phyloP scores from a whole-genome alignment of 2,113 vertebrate species.

The Indicator maculatus region DNA sequence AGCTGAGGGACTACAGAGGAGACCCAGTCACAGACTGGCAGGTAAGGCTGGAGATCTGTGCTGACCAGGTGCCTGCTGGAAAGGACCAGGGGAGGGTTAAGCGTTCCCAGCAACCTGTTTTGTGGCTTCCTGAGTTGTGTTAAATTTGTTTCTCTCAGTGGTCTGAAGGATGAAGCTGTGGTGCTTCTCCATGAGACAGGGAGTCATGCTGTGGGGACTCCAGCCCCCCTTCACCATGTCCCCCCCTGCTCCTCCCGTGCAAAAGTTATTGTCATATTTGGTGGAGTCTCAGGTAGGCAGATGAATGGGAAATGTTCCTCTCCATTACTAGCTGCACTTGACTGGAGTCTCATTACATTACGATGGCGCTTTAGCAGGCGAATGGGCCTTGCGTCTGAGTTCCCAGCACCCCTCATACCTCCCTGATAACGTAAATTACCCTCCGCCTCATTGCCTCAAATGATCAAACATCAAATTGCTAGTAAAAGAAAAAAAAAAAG shows the following conservation, averaged over 20 bases:
- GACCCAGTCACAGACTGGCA: rapidly evolving
- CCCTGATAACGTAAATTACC: slow-evolving; percentile 92
- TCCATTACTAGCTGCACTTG: slow-evolving; percentile 94
- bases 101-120: not conserved
- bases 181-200: not conserved
- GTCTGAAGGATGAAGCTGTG: slow-evolving; percentile 31
- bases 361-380: slow-evolving; percentile 93
- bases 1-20: not conserved
- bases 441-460: slow-evolving; percentile 96
- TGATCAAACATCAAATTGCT: slow-evolving; percentile 96
- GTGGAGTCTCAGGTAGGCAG: slow-evolving; percentile 94
- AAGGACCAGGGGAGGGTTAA: not conserved
- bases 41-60: not conserved
- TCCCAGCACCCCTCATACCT: slow-evolving; percentile 93
- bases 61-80: not conserved
- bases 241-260: slow-evolving; percentile 47
- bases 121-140: not conserved
- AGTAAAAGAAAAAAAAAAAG: slow-evolving; percentile 81
- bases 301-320: slow-evolving; percentile 94
- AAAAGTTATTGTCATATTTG: slow-evolving; percentile 87
- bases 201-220: slow-evolving; percentile 28
- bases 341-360: slow-evolving; percentile 94
- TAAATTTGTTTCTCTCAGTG: not conserved
- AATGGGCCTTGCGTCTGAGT: slow-evolving; percentile 92
- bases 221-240: not conserved